Evolutionary conservation across 2,888 invertebrate species (phyloP).

Genomic region (Cremastobaeus sp.): DNA sequence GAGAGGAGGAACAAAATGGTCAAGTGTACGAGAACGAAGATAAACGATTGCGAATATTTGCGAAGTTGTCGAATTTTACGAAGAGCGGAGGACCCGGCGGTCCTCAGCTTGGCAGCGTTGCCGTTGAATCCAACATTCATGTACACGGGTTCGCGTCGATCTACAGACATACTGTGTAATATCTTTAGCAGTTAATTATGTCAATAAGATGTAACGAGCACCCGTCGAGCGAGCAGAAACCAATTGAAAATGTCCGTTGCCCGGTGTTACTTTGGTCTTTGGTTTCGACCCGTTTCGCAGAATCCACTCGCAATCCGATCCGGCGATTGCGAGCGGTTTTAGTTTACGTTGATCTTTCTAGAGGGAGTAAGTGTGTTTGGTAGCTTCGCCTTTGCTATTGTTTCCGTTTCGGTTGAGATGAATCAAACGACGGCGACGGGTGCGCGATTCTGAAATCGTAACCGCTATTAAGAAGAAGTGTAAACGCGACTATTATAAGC

Average conservation of each 20-base stretch:
- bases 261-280: conserved; percentile 13
- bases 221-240: conserved; percentile 46
- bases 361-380: conserved; percentile 2
- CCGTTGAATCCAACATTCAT: conserved; percentile 36
- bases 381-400: not conserved
- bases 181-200: conserved; percentile 57
- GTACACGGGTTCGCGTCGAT: conserved; percentile 61
- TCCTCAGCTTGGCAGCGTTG: conserved; percentile 38
- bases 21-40: conserved; percentile 57
- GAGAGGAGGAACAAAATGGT: conserved; percentile 68
- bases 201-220: conserved; percentile 47
- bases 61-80: conserved; percentile 43
- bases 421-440: conserved; percentile 48
- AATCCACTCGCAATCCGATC: not conserved
- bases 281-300: conserved; percentile 10
- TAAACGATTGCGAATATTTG: conserved; percentile 30
- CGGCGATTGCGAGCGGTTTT: conserved; percentile 1
- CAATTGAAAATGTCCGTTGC: no score
- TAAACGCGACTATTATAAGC: conserved; percentile 63
- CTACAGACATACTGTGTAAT: conserved; percentile 57
- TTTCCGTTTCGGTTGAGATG: conserved; percentile 1
- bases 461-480: conserved; percentile 64
- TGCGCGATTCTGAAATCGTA: conserved; percentile 58
- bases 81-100: conserved; percentile 39
- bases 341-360: conserved; percentile 8